Percentiles rank a stretch among this genome's conserved stretches.
Conservation (phyloP, 1,140 invertebrate genomes). For the Helicoverpa armigera region DNA sequence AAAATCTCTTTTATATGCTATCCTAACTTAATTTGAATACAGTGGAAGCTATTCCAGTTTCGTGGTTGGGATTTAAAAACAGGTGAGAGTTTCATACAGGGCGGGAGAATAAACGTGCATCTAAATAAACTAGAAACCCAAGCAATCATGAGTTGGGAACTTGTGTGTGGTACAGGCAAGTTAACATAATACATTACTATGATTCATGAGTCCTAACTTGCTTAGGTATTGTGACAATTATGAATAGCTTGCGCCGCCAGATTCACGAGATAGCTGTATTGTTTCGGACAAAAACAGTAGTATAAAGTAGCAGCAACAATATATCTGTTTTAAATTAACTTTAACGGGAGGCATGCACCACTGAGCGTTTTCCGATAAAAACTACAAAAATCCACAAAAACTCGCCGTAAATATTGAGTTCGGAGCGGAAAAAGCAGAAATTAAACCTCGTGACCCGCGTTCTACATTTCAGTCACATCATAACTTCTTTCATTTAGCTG, state of each 20-base stretch:
- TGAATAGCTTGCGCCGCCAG: background rate
- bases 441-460: background rate
- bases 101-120: constrained; percentile 11
- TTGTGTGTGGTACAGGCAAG: background rate
- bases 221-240: constrained; percentile 18
- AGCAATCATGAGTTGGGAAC: background rate
- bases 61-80: constrained; percentile 37
- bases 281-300: background rate
- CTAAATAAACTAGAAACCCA: constrained; percentile 17
- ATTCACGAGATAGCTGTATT: background rate
- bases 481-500: constrained; percentile 31
- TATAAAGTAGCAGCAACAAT: background rate
- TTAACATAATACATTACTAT: background rate
- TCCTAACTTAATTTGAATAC: constrained; percentile 48
- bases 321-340: constrained; percentile 12
- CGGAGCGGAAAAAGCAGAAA: background rate
- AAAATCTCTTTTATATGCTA: constrained; percentile 50
- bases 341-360: background rate
- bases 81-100: background rate
- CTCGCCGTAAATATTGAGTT: constrained; percentile 4
- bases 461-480: constrained; percentile 7
- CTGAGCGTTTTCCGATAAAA: constrained; percentile 17
- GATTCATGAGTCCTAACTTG: background rate
- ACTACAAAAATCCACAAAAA: constrained; percentile 1
- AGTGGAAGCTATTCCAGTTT: constrained; percentile 31